Evolutionary conservation across 1,140 invertebrate species (phyloP).

Genomic region (Nebria ingens): DNA sequence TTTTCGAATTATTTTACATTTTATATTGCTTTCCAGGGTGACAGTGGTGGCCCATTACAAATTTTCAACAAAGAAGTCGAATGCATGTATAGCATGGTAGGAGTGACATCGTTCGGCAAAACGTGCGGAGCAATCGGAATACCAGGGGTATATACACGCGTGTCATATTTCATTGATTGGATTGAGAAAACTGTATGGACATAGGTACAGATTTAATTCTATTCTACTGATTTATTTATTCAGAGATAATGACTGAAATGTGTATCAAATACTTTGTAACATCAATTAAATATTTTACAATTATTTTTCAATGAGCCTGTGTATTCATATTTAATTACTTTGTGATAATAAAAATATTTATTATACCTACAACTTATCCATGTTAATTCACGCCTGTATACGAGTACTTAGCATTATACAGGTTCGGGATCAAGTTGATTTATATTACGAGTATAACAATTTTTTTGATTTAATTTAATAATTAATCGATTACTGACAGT

Average conservation of each 20-base stretch:
- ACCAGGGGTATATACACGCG: conserved; percentile 46
- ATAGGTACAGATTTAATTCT: too few species aligned
- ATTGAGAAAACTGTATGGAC: conserved; percentile 25
- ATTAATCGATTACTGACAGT: too few species aligned
- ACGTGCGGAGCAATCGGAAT: conserved; percentile 32
- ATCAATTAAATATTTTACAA: not conserved
- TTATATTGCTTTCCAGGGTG: conserved; percentile 21
- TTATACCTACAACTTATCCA: too few species aligned
- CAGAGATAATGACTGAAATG: not conserved
- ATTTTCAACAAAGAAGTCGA: conserved; percentile 23
- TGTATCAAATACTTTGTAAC: not conserved
- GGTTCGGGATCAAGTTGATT: too few species aligned
- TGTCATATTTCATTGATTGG: conserved; percentile 45
- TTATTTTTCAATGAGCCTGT: too few species aligned
- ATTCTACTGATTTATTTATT: not conserved
- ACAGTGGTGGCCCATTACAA: conserved; percentile 41
- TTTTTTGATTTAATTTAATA: too few species aligned
- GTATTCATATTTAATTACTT: too few species aligned
- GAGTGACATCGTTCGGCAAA: conserved; percentile 40
- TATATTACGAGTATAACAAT: too few species aligned
- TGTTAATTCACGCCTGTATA: too few species aligned
- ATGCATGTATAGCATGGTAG: conserved; percentile 42
- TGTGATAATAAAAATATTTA: too few species aligned
- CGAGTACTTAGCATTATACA: too few species aligned
- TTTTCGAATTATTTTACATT: too few species aligned